Base-by-base conservation (phyloP, 1,140 invertebrate species). In the Lepidostoma basale region DNA sequence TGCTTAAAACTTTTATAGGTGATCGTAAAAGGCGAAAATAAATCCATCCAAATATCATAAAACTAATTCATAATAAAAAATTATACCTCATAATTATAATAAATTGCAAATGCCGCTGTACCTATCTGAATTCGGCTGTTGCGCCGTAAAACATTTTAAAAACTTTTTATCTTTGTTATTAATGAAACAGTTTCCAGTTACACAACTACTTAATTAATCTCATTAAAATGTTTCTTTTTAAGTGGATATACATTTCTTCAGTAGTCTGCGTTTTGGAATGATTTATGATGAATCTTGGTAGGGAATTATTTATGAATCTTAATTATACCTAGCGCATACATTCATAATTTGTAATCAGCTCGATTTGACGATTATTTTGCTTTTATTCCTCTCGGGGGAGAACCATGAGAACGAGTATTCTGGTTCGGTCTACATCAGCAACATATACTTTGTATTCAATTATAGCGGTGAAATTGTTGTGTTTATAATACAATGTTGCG, bases 321-420 rank as follows among this genome's bases (percentile, higher is more conserved):
- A 67, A 71, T 67, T 71, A 67, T 64, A 64, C 60, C 62, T 30
- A 67, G 64, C 64, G 65, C 64, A 33, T 65, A 36, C 59, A 68
- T 71, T 64, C 60, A 67, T 68, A 65, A 68, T 68, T 71, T 56
- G 69, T 71, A 71, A 71, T 71, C 69, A 71, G 65, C 44, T 60
- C 40, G 39, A 33, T 71, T 71, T 71, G 65, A 68, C 45, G 40
- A 67, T 67, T 70, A 23, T 63, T 56, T 60, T 60, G 26, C 20
- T 59, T 63, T 70, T 45, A 56, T 62, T 49, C 49, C 25, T 16
- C 30, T 39, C 5, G 36, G 58, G 62, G 62, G n/a, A n/a, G 60
- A 69, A 65, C 65, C 54, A 69, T 64, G n/a, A n/a, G 23, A n/a
- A 14, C 33, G 59, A 0, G 12, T 39, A 60, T 25, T 0, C 23